Conservation (phyloP, 2,113 vertebrate genomes). For the Callorhinus ursinus region DNA sequence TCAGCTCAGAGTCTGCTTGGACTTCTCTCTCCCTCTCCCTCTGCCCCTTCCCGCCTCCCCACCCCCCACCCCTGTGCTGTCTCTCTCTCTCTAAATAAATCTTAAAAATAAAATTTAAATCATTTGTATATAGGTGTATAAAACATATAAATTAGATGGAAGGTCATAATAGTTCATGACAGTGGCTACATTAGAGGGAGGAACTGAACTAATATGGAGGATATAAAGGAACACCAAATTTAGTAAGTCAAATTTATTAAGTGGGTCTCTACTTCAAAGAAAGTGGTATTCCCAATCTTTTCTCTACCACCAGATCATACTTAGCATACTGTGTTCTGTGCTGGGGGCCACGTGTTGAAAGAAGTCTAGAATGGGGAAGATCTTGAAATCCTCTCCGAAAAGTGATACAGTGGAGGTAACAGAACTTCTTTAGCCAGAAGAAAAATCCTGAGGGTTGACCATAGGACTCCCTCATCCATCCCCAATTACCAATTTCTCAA, state of each 20-base stretch:
- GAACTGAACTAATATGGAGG: not conserved
- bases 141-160: not conserved
- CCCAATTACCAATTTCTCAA: not conserved
- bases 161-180: not conserved
- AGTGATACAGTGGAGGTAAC: not conserved
- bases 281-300: conserved; percentile 30
- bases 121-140: not conserved
- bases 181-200: not conserved
- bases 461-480: not conserved
- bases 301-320: not conserved
- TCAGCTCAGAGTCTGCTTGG: not conserved
- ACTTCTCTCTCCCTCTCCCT: not conserved
- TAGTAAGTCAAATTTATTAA: not conserved
- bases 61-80: not conserved
- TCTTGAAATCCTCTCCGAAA: conserved; percentile 26
- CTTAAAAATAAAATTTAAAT: not conserved
- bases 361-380: not conserved
- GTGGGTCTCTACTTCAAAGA: conserved; percentile 26
- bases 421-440: not conserved
- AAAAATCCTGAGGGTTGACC: conserved; percentile 7
- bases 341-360: not conserved
- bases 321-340: not conserved
- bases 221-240: conserved; percentile 16
- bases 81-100: not conserved
- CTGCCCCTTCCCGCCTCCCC: not conserved